Base-by-base conservation (phyloP, 2,888 invertebrate genomes). In the Zaprionus lineosus region DNA sequence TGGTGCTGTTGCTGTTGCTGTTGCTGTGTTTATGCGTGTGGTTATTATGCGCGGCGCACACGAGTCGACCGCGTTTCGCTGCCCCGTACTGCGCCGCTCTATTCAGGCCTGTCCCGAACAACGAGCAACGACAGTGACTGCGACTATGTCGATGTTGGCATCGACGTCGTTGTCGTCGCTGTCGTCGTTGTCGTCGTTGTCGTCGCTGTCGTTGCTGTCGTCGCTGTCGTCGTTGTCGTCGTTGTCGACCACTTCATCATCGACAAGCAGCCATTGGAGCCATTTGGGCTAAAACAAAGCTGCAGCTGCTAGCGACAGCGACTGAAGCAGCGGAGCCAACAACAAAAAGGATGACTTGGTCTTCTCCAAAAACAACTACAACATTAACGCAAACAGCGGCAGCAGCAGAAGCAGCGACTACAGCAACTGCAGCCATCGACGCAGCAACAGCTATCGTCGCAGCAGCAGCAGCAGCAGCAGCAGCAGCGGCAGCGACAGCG, bases 211-310 rank as follows among this genome's bases (percentile, higher is more conserved):
- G 31, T 46, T 37, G 33, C 8, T 56, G 43, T 14, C n/a, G 18
- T 7, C 43, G 51, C 8, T 41, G 31, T 3, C 57, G 21, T 1
- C 55, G 34, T 33, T 57, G 48, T 19, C 48, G 31, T 65, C 60
- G 52, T 40, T 50, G 60, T 64, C 74, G 83, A 79, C 46, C 64
- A 83, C 76, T 79, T 75, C 76, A 83, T 79, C 84, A 83, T 79
- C 81, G 81, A 75, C 84, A 62, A 75, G 72, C 72, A 68, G 71
- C 58, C 44, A 21, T 50, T 55, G 50, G 12, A 41, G 66, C 51
- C 55, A 57, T 75, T 71, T 82, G 76, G n/a, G 79, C 68, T 78
- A 71, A 83, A 83, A 83, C 76, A 83, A 83, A 83, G 60, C 69
- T n/a, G n/a, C n/a, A n/a, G 60, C 61, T 66, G 51, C 44, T 46